Base-by-base conservation (phyloP, 2,113 vertebrate genomes). In the Balaenoptera acutorostrata region DNA sequence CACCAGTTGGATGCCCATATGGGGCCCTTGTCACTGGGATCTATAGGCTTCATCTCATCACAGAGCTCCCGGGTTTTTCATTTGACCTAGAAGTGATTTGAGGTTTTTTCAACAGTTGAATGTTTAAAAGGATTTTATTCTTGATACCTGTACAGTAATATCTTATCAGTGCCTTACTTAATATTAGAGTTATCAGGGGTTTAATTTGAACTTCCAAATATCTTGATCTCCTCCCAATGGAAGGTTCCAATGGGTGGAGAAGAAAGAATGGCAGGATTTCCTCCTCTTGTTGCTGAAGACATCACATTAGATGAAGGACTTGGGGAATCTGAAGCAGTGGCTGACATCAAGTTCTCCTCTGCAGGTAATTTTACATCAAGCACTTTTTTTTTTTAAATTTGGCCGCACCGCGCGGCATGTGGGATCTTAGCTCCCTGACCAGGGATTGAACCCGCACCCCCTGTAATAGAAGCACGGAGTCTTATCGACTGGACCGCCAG, bases 261-360 rank as follows among this genome's bases (percentile, higher is more conserved):
- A 64, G 99, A 99, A 85, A 98, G 99, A 66, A 99, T 99, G 99
- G 99, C 98, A 90, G 91, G 96, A 3, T 99, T 99, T 84, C 99
- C 99, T 1, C 96, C 98, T 0, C 97, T 99, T 69, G 85, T 99
- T 90, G 97, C 99, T 92, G 98, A 99, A 98, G 99, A 99, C 36
- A 97, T 99, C 84, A 98, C 89, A 2, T 80, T 99, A 97, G 92
- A 98, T 61, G 93, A 81, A 98, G 99, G 99, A 57, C 97, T 97
- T 85, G 99, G 98, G 29, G 81, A 94, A 21, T 93, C 81, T n/a
- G 98, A 99, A 78, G 99, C 99, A 31, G 98, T 99, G 0, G 99
- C 99, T 36, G 99, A 99, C 98, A 98, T 99, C 98, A 99, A 98
- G 74, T 98, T 99, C 96, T 99, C 99, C 1, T 99, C 99, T 94